Evolutionary conservation across 2,113 vertebrate genomes (phyloP), one percentile per base, ranked within the genome.

Genomic region (Psilopsiagon aurifrons): DNA sequence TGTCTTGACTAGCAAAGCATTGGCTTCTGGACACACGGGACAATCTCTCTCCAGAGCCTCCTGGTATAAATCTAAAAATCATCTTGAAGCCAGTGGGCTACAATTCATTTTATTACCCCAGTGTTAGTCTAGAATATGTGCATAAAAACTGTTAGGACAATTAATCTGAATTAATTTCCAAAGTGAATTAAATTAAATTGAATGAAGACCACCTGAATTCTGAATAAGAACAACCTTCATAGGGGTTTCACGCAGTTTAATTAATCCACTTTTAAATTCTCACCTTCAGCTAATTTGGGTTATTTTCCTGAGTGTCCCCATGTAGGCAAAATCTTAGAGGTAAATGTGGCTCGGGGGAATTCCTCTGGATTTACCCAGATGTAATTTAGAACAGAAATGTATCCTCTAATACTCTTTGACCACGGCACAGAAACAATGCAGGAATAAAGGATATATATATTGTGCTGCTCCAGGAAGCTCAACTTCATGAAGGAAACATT

Each of bases 161-260:
- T 96, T 97, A 95, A 97, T 97, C 89, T 95, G 95, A 91, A 95
- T 95, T 95, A 92, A 95, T 96, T 95, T 97, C 84, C 89, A 92
- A 97, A 95, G 91, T 82, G 89, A 89, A 95, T 95, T 95, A 78
- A 97, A 95, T 95, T 97, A 96, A 95, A 97, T 95, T 95, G 94
- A 97, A 95, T 57, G 77, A 97, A 95, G 94, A 95, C 96, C 95
- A 96, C 94, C 94, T 95, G 93, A 97, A 96, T 95, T 96, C 94
- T 96, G 96, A 97, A 93, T 95, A 95, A 96, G 89, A 96, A 55
- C 92, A 96, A 92, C 91, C 96, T 95, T 95, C 89, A 89, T 57
- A 92, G 94, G 95, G 93, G 93, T 95, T 97, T 95, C 84, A 87
- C 0, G 37, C 81, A 60, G 89, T 95, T 96, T 97, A 96, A 97